Evolutionary conservation across 2,888 invertebrate species (phyloP).

Genomic region (Cataglyphis rosenhaueri): DNA sequence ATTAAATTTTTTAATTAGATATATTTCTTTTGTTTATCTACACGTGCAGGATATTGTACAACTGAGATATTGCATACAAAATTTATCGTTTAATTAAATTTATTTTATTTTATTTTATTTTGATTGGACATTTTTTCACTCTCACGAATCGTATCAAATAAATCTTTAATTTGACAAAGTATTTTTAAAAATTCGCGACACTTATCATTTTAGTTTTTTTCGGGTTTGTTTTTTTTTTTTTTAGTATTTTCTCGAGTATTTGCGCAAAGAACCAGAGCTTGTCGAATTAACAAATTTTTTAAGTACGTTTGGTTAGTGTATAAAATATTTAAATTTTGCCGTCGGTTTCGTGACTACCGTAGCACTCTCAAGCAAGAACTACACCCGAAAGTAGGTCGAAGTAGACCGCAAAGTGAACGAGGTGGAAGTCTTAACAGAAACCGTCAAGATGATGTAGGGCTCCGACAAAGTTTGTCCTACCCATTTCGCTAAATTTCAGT

Average conservation of each 20-base stretch:
- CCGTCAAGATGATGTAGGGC: conserved; percentile 63
- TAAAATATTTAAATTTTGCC: conserved; percentile 73
- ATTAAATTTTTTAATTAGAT: background rate
- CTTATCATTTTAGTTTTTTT: background rate
- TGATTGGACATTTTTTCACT: background rate
- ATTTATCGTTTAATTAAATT: background rate
- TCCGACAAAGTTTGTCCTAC: conserved; percentile 67
- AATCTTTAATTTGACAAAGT: background rate
- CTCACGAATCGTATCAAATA: background rate
- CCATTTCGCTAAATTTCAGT: conserved; percentile 64
- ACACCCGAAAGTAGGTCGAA: conserved; percentile 69
- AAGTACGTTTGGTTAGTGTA: conserved; percentile 56
- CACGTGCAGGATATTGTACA: background rate
- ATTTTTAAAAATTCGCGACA: conserved; percentile 3
- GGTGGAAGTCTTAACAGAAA: conserved; percentile 62
- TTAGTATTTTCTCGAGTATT: conserved; percentile 21
- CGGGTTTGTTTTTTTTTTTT: background rate
- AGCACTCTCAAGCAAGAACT: conserved; percentile 54
- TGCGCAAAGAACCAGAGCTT: conserved; percentile 41
- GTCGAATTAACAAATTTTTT: conserved; percentile 60
- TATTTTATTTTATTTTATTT: background rate
- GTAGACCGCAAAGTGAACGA: conserved; percentile 65
- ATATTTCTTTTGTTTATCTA: background rate
- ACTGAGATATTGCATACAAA: background rate
- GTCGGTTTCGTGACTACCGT: conserved; percentile 69